phyloP scores from a whole-genome alignment of 2,113 vertebrate genomes.

The Xiphias gladius region DNA sequence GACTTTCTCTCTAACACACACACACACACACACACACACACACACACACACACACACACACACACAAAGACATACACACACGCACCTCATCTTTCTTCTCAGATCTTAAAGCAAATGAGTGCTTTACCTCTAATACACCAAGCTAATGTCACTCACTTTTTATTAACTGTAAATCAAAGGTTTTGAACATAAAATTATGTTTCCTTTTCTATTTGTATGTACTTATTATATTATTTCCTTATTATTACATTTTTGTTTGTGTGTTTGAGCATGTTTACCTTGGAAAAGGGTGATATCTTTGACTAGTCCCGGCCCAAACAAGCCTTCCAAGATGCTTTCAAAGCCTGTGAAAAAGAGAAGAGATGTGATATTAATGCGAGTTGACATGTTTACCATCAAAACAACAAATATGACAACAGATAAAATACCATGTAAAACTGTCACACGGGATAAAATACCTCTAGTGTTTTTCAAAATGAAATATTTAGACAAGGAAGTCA shows the following conservation, averaged over 20 bases:
- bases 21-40: conserved; percentile 35
- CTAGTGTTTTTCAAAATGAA: neutral
- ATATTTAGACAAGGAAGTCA: neutral
- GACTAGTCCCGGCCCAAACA: conserved; percentile 97
- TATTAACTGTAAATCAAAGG: no score
- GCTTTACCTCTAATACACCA: conserved; percentile 73
- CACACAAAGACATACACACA: conserved; percentile 8
- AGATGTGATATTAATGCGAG: conserved; percentile 35
- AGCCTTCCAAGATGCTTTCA: conserved; percentile 99
- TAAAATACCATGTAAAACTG: neutral
- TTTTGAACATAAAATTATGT: no score
- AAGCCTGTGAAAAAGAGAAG: conserved; percentile 88
- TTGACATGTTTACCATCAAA: conserved; percentile 34
- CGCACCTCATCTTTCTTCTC: conserved; percentile 40
- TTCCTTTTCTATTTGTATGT: no score
- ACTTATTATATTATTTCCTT: no score
- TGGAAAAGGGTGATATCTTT: conserved; percentile 95
- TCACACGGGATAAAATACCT: neutral
- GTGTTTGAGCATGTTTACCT: conserved; percentile 86
- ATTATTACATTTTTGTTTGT: neutral
- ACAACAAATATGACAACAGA: neutral
- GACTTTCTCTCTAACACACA: conserved; percentile 5
- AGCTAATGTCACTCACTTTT: conserved; percentile 78
- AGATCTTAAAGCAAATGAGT: conserved; percentile 72
- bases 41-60: no score